Base-by-base conservation (phyloP, 1,140 invertebrate species). In the Grapholita molesta region DNA sequence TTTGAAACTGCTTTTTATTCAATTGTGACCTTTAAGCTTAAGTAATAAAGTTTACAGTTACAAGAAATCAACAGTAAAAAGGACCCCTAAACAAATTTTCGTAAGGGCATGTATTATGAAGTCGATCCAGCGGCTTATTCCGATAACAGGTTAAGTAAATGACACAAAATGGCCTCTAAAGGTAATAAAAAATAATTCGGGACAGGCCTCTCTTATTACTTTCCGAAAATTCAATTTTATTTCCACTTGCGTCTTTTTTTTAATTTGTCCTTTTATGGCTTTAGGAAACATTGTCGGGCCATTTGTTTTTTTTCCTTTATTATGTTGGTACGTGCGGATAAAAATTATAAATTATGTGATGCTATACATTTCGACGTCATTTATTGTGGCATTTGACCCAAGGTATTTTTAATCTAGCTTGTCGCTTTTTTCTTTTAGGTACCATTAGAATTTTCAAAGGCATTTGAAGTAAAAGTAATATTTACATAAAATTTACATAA, bases 91-190 rank as follows among this genome's bases (percentile, higher is more conserved):
- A 18, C 65, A 66, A 24, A 69, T 69, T 69, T 69, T 42, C 33
- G 35, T 61, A 69, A 69, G 57, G 21, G 67, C 33, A 69, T 53
- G 28, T 61, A 42, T 69, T 69, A 55, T 81, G 72, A 77, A 64
- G 72, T 76, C 65, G 68, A 71, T 72, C 72, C 74, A 75, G 74
- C 78, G 83, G 77, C 73, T 75, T 71, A 74, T 74, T 74, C 76
- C 82, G 78, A 85, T 84, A 84, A 86, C 78, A 85, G 85, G 80
- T 84, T 87, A 87, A 87, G 83, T 85, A 84, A 87, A 84, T 87
- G 85, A 84, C 79, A 87, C 73, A 85, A 83, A 85, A 85, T 84
- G 76, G 74, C 81, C 72, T 76, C 70, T 80, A 77, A 79, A 72
- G 72, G 73, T 70, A 80, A 84, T 83, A 83, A 87, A 86, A 84